These are phyloP conservation scores for Aptenodytes forsteri DNA, from an alignment of 2,113 vertebrate species.

Conservation along the genomic window DNA sequence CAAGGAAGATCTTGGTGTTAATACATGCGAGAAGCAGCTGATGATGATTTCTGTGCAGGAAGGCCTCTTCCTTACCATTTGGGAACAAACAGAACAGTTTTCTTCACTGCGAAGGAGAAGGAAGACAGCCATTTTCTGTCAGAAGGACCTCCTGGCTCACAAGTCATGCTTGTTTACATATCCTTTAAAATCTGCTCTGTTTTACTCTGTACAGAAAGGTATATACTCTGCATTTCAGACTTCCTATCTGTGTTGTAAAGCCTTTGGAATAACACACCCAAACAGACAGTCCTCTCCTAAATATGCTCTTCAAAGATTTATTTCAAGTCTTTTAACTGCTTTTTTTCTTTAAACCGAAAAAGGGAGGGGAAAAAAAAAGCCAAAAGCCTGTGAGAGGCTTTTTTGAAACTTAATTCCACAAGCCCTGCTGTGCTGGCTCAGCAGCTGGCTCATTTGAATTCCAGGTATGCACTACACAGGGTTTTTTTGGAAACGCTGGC, in stretches of 20 bases:
- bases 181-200: background rate
- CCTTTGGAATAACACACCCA: background rate
- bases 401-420: constrained; percentile 7
- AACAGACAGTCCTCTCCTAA: background rate
- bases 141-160: background rate
- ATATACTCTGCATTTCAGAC: background rate
- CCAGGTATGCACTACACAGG: constrained; percentile 9
- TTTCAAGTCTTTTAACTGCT: background rate
- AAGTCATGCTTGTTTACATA: background rate
- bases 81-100: background rate
- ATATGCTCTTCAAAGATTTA: background rate
- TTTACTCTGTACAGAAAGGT: background rate
- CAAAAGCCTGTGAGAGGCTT: background rate
- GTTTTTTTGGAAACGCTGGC: background rate
- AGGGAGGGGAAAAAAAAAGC: background rate
- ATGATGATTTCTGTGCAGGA: background rate
- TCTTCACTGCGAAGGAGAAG: background rate
- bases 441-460: constrained; percentile 37
- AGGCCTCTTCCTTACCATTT: background rate
- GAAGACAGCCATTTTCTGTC: background rate
- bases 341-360: background rate
- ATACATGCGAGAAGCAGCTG: background rate
- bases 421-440: constrained; percentile 22
- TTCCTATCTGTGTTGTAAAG: background rate
- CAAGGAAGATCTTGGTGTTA: background rate